phyloP scores from a whole-genome alignment of 2,113 vertebrate genomes.

The Megaceryle torquata region DNA sequence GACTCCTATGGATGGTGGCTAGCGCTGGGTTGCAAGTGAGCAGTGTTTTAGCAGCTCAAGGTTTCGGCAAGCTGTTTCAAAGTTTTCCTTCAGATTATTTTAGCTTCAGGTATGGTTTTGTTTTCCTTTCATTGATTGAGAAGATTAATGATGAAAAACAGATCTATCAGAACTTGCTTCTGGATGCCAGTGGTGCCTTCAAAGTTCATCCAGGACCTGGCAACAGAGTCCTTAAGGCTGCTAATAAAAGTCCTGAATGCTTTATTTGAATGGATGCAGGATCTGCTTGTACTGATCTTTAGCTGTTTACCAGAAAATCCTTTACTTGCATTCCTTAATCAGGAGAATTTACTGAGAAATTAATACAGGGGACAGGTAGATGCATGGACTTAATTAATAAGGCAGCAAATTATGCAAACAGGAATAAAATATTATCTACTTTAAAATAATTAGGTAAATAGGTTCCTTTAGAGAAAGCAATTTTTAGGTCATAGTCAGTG shows the following conservation, averaged over 20 bases:
- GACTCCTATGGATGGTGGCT: neutral
- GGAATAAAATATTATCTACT: slow-evolving; percentile 17
- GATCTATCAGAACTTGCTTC: neutral
- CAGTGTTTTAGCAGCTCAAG: neutral
- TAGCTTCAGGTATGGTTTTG: neutral
- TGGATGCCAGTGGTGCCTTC: neutral
- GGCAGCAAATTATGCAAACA: neutral
- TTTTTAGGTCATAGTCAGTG: neutral
- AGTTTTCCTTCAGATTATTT: neutral
- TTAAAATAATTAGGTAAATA: slow-evolving; percentile 14
- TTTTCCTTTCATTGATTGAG: neutral
- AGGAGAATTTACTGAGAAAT: neutral
- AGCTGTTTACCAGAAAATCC: neutral
- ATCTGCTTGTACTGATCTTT: neutral
- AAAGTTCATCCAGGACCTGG: neutral
- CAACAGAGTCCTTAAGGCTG: neutral
- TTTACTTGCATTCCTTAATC: neutral
- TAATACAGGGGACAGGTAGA: neutral
- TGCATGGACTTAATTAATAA: neutral
- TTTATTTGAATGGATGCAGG: neutral
- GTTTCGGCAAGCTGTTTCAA: neutral
- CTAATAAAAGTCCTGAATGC: neutral
- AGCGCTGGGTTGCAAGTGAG: neutral
- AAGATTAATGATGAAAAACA: neutral
- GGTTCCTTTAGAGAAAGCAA: neutral